A percentile compares a stretch with the other conserved stretches of the same genome.
Conservation (phyloP, 2,888 invertebrate species). For the Microctonus aethiopoides region DNA sequence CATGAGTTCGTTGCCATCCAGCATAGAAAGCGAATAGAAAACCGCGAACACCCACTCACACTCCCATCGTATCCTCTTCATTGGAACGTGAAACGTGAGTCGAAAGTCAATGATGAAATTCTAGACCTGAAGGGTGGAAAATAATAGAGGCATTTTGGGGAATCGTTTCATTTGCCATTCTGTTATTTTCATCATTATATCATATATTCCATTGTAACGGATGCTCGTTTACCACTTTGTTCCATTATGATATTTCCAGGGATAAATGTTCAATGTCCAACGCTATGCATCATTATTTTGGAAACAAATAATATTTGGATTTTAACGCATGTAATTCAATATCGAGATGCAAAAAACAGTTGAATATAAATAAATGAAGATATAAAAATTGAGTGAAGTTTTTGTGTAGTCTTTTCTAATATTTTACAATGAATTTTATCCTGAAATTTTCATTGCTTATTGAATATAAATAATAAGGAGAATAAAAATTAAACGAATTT, state of each 20-base stretch:
- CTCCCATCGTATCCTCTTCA: neutral
- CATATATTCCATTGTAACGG: neutral
- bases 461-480: no score
- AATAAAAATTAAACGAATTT: no score
- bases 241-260: neutral
- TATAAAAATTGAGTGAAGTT: neutral
- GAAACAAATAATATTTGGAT: no score
- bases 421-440: neutral
- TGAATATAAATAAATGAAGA: neutral
- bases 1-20: slow-evolving; percentile 9
- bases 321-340: neutral
- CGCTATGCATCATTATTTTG: no score
- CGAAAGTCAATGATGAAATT: slow-evolving; percentile 33
- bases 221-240: neutral
- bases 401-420: neutral
- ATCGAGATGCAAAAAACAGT: neutral
- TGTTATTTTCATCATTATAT: slow-evolving; percentile 27
- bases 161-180: slow-evolving; percentile 42
- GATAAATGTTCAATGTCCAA: no score
- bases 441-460: no score
- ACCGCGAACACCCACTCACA: neutral
- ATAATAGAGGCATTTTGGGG: slow-evolving; percentile 40
- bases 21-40: neutral
- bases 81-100: slow-evolving; percentile 35
- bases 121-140: slow-evolving; percentile 28